Conservation (phyloP, 2,113 vertebrate species). For the Menidia beryllina region DNA sequence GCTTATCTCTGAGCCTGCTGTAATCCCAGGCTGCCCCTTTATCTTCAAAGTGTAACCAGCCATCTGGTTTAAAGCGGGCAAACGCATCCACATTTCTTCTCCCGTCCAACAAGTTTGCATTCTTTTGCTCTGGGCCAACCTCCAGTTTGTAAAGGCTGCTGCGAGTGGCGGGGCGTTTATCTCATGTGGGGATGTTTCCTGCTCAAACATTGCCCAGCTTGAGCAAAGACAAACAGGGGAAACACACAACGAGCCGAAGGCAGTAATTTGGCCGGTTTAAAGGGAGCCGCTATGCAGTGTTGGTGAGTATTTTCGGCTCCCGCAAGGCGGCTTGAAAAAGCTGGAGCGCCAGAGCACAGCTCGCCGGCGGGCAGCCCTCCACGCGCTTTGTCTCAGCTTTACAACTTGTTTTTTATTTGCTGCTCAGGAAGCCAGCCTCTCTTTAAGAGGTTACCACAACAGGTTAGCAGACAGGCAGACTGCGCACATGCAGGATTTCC, state of each 20-base stretch:
- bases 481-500: constrained; percentile 62
- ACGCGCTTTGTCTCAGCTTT: constrained; percentile 6
- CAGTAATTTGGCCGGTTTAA: constrained; percentile 16
- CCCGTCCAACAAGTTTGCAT: constrained; percentile 17
- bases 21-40: constrained; percentile 48
- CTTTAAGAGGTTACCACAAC: constrained; percentile 40
- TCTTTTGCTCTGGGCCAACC: constrained; percentile 18
- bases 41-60: constrained; percentile 13
- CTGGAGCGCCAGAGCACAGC: background rate
- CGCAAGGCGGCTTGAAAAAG: background rate
- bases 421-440: constrained; percentile 50
- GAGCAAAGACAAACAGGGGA: constrained; percentile 21
- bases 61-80: constrained; percentile 45
- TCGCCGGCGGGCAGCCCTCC: background rate
- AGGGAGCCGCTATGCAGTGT: constrained; percentile 5
- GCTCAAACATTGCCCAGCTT: constrained; percentile 35
- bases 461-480: constrained; percentile 32
- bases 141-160: constrained; percentile 35
- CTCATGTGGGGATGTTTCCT: constrained; percentile 32
- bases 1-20: constrained; percentile 33
- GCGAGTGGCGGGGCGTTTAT: constrained; percentile 30
- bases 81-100: constrained; percentile 2
- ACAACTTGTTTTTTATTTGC: constrained; percentile 22
- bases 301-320: constrained; percentile 15
- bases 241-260: constrained; percentile 25